phyloP scores from a whole-genome alignment of 2,888 invertebrate genomes.

The Temnothorax rugatulus region DNA sequence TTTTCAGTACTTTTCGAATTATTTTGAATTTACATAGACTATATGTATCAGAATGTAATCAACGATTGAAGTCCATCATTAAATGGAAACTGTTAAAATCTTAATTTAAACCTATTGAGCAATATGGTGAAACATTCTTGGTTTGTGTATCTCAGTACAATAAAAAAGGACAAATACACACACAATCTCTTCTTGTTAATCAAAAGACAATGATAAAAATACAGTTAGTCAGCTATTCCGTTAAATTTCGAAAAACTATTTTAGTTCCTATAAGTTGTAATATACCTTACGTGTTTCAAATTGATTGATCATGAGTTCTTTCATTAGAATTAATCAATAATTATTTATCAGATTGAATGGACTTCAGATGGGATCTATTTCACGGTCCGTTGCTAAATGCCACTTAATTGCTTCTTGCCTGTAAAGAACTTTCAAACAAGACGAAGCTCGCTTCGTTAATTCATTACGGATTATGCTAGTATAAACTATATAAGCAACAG shows the following conservation, averaged over 20 bases:
- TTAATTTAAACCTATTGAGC: neutral
- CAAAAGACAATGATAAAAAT: neutral
- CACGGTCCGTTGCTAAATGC: neutral
- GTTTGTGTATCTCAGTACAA: neutral
- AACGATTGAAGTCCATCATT: neutral
- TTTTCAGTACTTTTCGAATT: neutral
- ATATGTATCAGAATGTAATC: neutral
- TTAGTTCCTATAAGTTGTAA: neutral
- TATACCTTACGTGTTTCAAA: neutral
- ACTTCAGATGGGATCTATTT: neutral
- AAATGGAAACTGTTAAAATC: conserved; percentile 1
- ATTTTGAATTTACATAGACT: neutral
- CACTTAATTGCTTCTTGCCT: conserved; percentile 41
- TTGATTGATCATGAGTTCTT: neutral
- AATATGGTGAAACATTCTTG: neutral
- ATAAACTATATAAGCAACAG: neutral
- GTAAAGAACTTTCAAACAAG: conserved; percentile 68
- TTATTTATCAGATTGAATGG: neutral
- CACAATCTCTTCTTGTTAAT: neutral
- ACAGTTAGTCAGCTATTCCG: neutral
- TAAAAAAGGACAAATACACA: neutral
- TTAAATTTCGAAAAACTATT: neutral
- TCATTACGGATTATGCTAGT: neutral
- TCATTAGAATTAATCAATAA: neutral
- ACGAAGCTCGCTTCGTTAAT: conserved; percentile 58